Conservation (phyloP, 2,113 vertebrate genomes). For the Empidonax traillii region DNA sequence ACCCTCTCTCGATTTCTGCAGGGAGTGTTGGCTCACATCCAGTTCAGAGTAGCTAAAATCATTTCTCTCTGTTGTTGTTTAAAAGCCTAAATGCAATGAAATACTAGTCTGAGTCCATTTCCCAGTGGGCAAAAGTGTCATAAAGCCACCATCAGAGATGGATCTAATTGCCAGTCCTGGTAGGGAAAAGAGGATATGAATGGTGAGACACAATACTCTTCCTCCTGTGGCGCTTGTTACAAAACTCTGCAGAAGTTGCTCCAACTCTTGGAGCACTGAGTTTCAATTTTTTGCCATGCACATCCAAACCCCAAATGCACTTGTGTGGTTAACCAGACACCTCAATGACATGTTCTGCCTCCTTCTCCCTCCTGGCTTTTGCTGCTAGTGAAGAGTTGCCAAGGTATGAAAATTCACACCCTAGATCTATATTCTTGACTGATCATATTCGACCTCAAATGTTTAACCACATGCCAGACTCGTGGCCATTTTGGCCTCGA, state of each 20-base stretch:
- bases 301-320: not conserved
- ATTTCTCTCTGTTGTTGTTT: constrained; percentile 45
- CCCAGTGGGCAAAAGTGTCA: constrained; percentile 37
- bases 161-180: constrained; percentile 45
- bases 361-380: not conserved
- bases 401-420: not conserved
- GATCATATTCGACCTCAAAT: not conserved
- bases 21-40: not conserved
- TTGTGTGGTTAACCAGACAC: not conserved
- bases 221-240: constrained; percentile 11
- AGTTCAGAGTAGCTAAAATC: constrained; percentile 20
- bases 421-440: not conserved
- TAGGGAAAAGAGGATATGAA: not conserved
- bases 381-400: not conserved
- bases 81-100: constrained; percentile 50
- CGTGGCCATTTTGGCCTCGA: not conserved
- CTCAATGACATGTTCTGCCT: not conserved
- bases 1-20: not conserved
- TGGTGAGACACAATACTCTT: not conserved
- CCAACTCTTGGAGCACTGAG: not conserved
- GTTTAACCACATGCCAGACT: not conserved
- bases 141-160: constrained; percentile 43
- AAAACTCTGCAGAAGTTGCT: constrained; percentile 25
- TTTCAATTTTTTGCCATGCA: not conserved
- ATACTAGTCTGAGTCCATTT: constrained; percentile 38